Percentiles rank a stretch among this genome's conserved stretches.
phyloP scores from a whole-genome alignment of 1,140 invertebrate genomes.

The Cyphomyrmex costatus region DNA sequence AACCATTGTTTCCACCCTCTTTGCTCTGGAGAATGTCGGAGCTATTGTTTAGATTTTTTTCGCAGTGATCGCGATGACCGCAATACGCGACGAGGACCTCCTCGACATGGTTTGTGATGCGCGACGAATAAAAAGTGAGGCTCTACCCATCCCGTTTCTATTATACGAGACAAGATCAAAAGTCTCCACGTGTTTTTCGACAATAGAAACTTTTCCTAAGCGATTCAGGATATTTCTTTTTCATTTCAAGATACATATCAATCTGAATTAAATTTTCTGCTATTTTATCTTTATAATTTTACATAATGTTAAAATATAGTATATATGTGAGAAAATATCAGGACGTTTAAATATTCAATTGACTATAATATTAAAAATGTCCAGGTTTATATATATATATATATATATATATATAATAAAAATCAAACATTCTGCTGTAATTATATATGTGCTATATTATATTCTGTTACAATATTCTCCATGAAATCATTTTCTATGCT shows the following conservation, averaged over 20 bases:
- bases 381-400: neutral
- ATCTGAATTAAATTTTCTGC: slow-evolving; percentile 15
- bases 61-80: slow-evolving; percentile 64
- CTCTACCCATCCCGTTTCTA: neutral
- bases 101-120: slow-evolving; percentile 70
- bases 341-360: neutral
- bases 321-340: neutral
- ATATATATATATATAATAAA: neutral
- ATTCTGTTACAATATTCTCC: neutral
- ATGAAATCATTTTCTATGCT: neutral
- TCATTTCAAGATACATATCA: neutral
- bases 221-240: neutral
- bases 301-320: neutral
- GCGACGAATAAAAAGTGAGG: slow-evolving; percentile 56
- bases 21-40: slow-evolving; percentile 51
- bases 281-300: neutral
- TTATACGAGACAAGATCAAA: slow-evolving; percentile 46
- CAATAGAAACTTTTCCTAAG: neutral
- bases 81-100: slow-evolving; percentile 57
- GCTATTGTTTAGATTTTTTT: slow-evolving; percentile 75
- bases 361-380: slow-evolving; percentile 1
- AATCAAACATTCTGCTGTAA: neutral
- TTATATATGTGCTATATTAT: neutral
- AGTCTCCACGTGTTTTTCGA: slow-evolving; percentile 22
- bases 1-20: slow-evolving; percentile 68